These are phyloP conservation scores for Opisthocomus hoazin DNA, from an alignment of 2,113 vertebrate genomes.

Conservation along the genomic window DNA sequence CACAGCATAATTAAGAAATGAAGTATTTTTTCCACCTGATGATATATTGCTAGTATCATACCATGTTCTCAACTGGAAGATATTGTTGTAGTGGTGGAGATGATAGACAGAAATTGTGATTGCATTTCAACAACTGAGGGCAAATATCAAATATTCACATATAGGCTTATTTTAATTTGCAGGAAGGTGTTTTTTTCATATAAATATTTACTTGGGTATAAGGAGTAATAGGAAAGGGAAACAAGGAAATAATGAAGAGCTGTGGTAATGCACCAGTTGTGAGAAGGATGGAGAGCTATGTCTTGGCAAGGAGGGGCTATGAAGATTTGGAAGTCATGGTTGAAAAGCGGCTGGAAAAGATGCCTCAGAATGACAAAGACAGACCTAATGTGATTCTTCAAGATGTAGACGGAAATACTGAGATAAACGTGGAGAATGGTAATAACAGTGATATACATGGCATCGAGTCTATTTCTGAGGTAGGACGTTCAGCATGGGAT, in stretches of 20 bases:
- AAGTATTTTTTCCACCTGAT: not conserved
- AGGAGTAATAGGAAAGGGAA: not conserved
- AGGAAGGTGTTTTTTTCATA: not conserved
- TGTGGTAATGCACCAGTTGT: not conserved
- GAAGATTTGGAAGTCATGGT: not conserved
- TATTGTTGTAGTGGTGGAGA: not conserved
- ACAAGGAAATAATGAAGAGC: not conserved
- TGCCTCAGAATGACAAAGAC: not conserved
- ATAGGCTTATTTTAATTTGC: not conserved
- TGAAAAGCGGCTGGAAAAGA: not conserved
- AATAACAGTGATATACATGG: rapidly evolving
- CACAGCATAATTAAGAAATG: not conserved
- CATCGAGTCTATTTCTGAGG: not conserved
- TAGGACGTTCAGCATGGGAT: rapidly evolving
- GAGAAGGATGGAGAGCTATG: not conserved
- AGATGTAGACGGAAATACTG: not conserved
- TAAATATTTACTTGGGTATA: not conserved
- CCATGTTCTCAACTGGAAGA: not conserved
- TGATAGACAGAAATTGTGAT: not conserved
- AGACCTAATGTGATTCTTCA: not conserved
- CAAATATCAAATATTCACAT: not conserved
- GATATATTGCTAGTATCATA: not conserved
- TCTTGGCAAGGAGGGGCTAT: not conserved
- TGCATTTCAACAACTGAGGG: not conserved
- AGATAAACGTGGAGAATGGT: not conserved